These are phyloP conservation scores for Schizopygopsis malacanthus DNA, from an alignment of 2,797 vertebrate genomes.

Conservation along the genomic window DNA sequence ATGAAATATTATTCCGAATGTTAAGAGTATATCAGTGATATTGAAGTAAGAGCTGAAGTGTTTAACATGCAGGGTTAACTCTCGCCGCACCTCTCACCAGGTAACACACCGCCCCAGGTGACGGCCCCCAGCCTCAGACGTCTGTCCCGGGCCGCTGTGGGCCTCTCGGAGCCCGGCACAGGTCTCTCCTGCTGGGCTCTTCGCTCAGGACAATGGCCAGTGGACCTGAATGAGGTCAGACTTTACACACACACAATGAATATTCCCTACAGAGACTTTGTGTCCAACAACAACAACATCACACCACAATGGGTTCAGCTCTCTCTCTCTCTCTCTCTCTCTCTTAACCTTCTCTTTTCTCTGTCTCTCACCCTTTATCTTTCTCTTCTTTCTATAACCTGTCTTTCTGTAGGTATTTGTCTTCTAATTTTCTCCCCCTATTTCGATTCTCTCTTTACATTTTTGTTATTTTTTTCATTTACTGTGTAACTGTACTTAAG, in stretches of 20 bases:
- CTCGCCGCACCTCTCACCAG: background rate
- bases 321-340: background rate
- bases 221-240: constrained; percentile 39
- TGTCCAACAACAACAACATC: constrained; percentile 36
- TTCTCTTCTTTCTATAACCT: constrained; percentile 12
- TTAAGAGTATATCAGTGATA: background rate
- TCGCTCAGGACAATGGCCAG: constrained; percentile 35
- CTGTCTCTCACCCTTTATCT: background rate
- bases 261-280: constrained; percentile 33
- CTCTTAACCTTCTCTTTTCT: constrained; percentile 9
- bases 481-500: background rate
- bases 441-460: background rate
- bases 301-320: constrained; percentile 37
- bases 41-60: background rate
- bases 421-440: background rate
- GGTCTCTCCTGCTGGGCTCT: constrained; percentile 53
- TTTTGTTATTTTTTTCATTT: background rate
- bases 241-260: constrained; percentile 23
- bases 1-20: background rate
- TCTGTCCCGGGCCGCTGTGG: constrained; percentile 14
- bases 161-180: constrained; percentile 29
- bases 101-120: constrained; percentile 1
- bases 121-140: constrained; percentile 50
- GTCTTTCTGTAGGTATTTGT: constrained; percentile 26
- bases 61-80: background rate